Evolutionary conservation across 1,140 invertebrate genomes (phyloP).

Genomic region (Sycophila sp.): DNA sequence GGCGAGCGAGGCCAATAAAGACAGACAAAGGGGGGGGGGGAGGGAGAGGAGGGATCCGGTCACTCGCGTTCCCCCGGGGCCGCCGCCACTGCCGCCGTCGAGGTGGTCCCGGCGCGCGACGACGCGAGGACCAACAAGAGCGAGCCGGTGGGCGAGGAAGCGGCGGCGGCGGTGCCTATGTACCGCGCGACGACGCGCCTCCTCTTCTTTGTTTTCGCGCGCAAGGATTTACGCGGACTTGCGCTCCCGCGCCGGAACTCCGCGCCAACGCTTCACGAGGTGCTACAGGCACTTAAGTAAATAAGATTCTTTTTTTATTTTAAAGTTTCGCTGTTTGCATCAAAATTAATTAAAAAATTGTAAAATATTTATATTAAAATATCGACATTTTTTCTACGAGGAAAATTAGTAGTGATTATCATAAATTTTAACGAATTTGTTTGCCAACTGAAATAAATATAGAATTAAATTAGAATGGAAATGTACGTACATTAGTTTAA

Average conservation of each 20-base stretch:
- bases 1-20: not conserved
- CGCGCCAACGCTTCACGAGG: not conserved
- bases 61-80: not conserved
- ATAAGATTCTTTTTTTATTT: no score
- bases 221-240: not conserved
- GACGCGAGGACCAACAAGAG: conserved; percentile 14
- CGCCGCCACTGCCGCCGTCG: not conserved
- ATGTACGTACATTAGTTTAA: no score
- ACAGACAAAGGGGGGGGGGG: not conserved
- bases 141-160: no score
- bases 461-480: no score
- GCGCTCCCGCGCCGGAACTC: not conserved
- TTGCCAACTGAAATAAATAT: no score
- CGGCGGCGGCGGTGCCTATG: not conserved
- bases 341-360: no score
- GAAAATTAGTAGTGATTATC: no score
- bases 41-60: not conserved
- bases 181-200: not conserved
- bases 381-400: no score
- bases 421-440: no score
- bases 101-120: conserved; percentile 5
- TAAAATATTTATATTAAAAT: no score
- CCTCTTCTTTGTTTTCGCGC: conserved; percentile 2
- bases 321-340: no score
- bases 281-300: no score